Evolutionary conservation across 2,113 vertebrate species (phyloP).

Genomic region (Anguilla rostrata): DNA sequence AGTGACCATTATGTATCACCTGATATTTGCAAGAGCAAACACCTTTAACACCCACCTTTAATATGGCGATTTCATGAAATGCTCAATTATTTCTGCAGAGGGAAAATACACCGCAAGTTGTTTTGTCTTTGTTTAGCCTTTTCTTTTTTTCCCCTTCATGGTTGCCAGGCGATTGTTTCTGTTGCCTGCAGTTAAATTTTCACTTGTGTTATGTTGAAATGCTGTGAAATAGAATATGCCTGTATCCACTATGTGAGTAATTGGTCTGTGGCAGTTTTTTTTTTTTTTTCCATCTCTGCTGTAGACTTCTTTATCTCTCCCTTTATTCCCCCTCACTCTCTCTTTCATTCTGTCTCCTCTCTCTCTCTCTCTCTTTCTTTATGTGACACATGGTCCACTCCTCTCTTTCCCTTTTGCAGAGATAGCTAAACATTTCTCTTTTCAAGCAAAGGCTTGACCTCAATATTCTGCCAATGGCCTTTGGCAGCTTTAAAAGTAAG

Average conservation of each 20-base stretch:
- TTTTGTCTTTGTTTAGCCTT: background rate
- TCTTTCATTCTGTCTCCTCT: background rate
- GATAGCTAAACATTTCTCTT: background rate
- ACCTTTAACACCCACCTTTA: background rate
- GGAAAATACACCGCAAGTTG: background rate
- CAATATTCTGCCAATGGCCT: background rate
- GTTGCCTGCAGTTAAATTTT: background rate
- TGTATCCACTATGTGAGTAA: background rate
- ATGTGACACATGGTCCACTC: background rate
- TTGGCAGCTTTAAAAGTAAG: background rate
- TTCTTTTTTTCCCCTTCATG: background rate
- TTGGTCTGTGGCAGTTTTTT: background rate
- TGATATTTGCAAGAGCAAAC: background rate
- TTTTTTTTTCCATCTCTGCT: background rate
- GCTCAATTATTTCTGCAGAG: background rate
- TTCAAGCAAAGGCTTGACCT: background rate
- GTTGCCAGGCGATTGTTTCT: slow-evolving; percentile 3
- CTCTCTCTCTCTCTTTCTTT: background rate
- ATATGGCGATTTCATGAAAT: background rate
- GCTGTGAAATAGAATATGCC: background rate
- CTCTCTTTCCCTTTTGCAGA: background rate
- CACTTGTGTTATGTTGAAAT: background rate
- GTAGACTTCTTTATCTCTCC: background rate
- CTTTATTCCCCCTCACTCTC: background rate
- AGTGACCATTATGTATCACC: background rate